These are phyloP conservation scores for Anneissia japonica DNA, from an alignment of 35 echinoderm and acorn worm species.

Conservation along the genomic window DNA sequence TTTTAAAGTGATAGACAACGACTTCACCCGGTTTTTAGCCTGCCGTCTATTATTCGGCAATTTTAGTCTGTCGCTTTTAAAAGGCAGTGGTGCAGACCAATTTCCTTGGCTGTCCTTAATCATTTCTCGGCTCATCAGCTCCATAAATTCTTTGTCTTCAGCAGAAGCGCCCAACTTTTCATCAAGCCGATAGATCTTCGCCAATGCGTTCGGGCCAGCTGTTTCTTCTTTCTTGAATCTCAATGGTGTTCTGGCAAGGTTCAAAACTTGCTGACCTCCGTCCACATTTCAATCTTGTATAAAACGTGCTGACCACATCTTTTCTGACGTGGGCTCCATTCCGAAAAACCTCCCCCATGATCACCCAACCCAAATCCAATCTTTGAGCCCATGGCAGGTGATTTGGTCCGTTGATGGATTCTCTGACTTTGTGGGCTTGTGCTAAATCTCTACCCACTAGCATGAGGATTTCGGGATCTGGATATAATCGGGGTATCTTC, in stretches of 20 bases:
- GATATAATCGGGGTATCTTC: background rate
- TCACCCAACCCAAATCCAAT: constrained; percentile 37
- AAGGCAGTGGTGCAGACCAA: background rate
- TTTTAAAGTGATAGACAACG: background rate
- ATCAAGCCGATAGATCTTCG: background rate
- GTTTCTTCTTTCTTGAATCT: background rate
- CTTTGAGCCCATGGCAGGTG: constrained; percentile 43
- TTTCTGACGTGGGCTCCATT: constrained; percentile 8
- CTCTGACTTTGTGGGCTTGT: constrained; percentile 25
- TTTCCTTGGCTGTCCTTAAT: background rate
- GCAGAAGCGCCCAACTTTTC: background rate
- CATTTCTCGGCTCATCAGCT: background rate
- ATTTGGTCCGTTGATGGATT: constrained; percentile 32
- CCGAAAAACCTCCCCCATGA: constrained; percentile 33
- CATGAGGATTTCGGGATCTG: constrained; percentile 22
- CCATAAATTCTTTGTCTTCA: background rate
- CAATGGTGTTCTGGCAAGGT: background rate
- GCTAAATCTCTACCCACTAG: constrained; percentile 36
- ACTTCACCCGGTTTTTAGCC: background rate
- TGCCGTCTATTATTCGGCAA: background rate
- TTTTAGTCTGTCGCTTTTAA: background rate
- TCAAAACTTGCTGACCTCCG: background rate
- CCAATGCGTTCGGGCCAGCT: background rate
- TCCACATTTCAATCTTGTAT: background rate
- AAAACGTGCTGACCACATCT: too few species aligned